Conservation (phyloP, 2,113 vertebrate species). For the Columba livia region DNA sequence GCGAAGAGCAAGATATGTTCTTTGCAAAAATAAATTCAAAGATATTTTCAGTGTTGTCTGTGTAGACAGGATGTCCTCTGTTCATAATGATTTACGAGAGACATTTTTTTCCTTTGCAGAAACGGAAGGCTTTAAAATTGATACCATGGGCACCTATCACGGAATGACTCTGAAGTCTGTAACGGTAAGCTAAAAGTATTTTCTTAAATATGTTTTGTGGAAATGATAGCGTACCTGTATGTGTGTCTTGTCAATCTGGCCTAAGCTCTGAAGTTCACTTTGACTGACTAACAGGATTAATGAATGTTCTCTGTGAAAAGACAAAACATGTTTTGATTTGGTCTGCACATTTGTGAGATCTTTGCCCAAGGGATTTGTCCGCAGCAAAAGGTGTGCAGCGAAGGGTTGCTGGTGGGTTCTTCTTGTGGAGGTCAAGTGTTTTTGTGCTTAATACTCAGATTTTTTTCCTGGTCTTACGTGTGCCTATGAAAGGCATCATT, state of each 20-base stretch:
- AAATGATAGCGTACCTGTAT: background rate
- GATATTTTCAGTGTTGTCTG: background rate
- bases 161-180: constrained; percentile 99
- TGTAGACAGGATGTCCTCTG: accelerated
- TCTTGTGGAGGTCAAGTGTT: background rate
- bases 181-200: constrained; percentile 84
- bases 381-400: background rate
- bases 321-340: background rate
- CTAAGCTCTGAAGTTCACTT: background rate
- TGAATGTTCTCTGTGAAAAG: background rate
- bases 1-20: accelerated
- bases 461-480: background rate
- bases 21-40: background rate
- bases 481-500: background rate
- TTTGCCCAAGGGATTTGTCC: background rate
- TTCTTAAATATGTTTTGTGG: background rate
- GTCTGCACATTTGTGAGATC: background rate
- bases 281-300: background rate
- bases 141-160: constrained; percentile 98
- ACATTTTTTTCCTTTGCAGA: constrained; percentile 73
- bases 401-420: background rate
- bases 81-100: background rate
- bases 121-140: constrained; percentile 99
- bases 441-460: background rate
- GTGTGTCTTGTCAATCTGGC: background rate